phyloP scores from a whole-genome alignment of 2,113 vertebrate species.

The Anolis sagrei region DNA sequence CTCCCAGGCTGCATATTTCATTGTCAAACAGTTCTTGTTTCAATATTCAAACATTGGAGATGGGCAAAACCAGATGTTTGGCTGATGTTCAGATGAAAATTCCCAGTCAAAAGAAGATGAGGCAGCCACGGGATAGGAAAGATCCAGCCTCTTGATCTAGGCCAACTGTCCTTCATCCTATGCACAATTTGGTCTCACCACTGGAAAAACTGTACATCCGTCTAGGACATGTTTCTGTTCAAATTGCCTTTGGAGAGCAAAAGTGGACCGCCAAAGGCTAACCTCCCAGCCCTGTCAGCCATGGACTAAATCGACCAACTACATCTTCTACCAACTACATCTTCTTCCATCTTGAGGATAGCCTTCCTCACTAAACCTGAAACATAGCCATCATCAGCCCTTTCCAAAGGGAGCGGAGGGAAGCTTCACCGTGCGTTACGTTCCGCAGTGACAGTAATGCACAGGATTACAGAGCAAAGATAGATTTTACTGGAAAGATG shows the following conservation, averaged over 20 bases:
- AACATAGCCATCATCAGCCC: neutral
- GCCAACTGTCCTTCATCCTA: rapidly evolving
- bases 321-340: neutral
- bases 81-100: neutral
- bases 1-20: too few species aligned
- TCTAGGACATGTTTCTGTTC: too few species aligned
- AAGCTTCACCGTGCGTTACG: neutral
- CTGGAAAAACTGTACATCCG: neutral
- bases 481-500: constrained; percentile 75
- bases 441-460: constrained; percentile 64
- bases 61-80: neutral
- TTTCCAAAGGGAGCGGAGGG: constrained; percentile 25
- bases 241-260: neutral
- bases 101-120: neutral
- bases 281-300: neutral
- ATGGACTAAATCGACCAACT: neutral
- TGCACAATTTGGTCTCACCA: neutral
- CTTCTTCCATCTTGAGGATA: neutral
- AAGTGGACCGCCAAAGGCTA: neutral
- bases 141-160: neutral
- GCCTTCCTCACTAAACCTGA: neutral
- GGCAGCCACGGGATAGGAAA: neutral
- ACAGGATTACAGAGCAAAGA: constrained; percentile 47
- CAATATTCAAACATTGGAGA: neutral
- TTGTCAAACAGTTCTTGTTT: too few species aligned